Base-by-base conservation (phyloP, 2,888 invertebrate species). In the Nasonia oneida region DNA sequence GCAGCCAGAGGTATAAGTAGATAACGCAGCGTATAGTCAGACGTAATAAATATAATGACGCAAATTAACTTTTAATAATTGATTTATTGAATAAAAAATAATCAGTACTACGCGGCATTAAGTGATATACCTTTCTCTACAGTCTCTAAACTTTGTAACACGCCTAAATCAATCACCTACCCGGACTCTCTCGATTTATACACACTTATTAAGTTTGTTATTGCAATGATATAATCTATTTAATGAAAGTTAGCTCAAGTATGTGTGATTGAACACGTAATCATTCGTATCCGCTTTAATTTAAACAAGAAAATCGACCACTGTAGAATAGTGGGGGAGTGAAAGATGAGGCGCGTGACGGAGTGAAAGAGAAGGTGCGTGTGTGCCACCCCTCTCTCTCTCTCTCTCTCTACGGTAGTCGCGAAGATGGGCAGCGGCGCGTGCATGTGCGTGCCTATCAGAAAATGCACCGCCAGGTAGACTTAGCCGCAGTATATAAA, bases 401-500 rank as follows among this genome's bases (percentile, higher is more conserved):
- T 29, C 29, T 29, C 29, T 29, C 29, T 1, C 29, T 5, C n/a
- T 42, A n/a, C 23, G 18, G 39, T 23, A 42, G 70, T 8, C 37
- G 78, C 67, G 83, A 88, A 88, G 89, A 89, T 89, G 89, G 86
- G 82, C 77, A 87, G 87, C 86, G 57, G 4, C 75, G 85, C 88
- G 6, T 78, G 85, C 88, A 85, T 85, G 85, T 87, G 88, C 87
- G 86, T 86, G 84, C 83, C 74, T 50, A 82, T 67, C 74, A 53
- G 76, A 78, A 86, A 87, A 84, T 84, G 83, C 87, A 88, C 88
- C 89, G 83, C 88, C 89, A 86, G 88, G 61, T 67, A 81, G 37
- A 37, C 37, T 23, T 79, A 53, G 81, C 81, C 83, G 61, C 83
- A 85, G 90, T 93, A 93, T 93, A 93, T 92, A 93, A 93, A 92